Conservation (phyloP, 1,140 invertebrate species). For the Asobara japonica region DNA sequence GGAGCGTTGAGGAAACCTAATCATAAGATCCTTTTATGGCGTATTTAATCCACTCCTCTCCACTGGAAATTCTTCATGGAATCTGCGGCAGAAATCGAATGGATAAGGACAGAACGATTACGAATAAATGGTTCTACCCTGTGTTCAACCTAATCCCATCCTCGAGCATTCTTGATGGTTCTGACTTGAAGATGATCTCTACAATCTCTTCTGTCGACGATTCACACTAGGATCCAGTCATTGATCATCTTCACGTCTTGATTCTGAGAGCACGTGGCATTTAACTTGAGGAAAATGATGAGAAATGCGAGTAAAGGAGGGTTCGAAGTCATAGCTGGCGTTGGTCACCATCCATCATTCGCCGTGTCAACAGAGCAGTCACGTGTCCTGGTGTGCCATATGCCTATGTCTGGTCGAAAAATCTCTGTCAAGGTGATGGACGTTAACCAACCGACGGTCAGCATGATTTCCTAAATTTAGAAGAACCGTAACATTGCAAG, state of each 20-base stretch:
- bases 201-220: neutral
- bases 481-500: no score
- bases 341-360: neutral
- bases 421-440: no score
- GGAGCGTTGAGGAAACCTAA: no score
- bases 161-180: neutral
- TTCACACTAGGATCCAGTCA: neutral
- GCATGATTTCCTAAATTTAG: no score
- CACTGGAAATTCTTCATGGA: no score
- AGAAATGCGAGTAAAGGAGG: neutral
- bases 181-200: neutral
- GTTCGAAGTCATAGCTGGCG: neutral
- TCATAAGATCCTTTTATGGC: no score
- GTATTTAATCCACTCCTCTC: no score
- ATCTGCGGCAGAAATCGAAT: no score
- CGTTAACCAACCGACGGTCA: no score
- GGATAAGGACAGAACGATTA: no score
- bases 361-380: neutral
- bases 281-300: neutral
- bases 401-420: neutral
- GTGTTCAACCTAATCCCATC: neutral
- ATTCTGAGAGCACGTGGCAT: neutral
- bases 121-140: no score
- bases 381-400: constrained; percentile 1
- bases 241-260: neutral